Conservation (phyloP, 2,888 invertebrate species). For the Serrognathus titanus region DNA sequence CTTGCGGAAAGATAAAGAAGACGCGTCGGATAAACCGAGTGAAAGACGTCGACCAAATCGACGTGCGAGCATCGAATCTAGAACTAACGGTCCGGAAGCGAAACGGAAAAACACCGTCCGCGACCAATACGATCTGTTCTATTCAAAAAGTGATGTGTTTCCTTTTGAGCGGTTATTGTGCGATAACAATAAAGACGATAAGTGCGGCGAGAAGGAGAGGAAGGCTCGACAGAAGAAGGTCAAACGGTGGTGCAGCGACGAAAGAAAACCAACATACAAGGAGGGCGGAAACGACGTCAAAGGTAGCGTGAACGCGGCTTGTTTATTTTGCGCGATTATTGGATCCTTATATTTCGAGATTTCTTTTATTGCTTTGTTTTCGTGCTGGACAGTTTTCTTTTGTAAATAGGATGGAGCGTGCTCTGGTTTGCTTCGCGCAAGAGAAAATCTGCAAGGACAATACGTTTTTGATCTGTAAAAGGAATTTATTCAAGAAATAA, state of each 20-base stretch:
- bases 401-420: not conserved
- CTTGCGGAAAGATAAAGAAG: conserved; percentile 23
- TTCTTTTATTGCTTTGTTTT: conserved; percentile 1
- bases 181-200: not conserved
- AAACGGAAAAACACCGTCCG: not conserved
- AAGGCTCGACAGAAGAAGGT: not conserved
- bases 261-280: conserved; percentile 4
- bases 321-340: conserved; percentile 11
- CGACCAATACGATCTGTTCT: conserved; percentile 20
- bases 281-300: conserved; percentile 11
- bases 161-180: conserved; percentile 20
- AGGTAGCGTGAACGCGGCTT: conserved; percentile 17
- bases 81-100: too few species aligned
- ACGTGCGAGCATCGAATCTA: conserved; percentile 1
- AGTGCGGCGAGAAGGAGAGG: conserved; percentile 4
- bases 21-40: not conserved
- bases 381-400: not conserved
- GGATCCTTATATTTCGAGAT: not conserved
- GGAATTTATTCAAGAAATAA: too few species aligned
- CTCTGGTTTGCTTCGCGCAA: too few species aligned
- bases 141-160: conserved; percentile 32
- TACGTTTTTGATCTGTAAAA: too few species aligned
- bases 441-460: too few species aligned
- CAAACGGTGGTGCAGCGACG: conserved; percentile 5
- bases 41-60: not conserved